Conservation (phyloP, 2,113 vertebrate genomes). For the Anoura caudifer region DNA sequence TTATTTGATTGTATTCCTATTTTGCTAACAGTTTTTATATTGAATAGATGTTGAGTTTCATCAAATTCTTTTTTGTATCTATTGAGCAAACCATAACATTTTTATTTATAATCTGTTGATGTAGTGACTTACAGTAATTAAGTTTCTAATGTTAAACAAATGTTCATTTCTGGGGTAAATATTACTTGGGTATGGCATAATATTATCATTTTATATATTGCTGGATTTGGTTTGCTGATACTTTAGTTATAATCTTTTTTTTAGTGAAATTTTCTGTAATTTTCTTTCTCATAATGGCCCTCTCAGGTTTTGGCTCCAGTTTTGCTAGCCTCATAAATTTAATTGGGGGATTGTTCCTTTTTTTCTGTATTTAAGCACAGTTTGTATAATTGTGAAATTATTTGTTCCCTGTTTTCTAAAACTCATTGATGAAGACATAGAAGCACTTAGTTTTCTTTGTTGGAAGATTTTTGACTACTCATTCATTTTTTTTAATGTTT, state of each 20-base stretch:
- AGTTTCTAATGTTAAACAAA: conserved; percentile 38
- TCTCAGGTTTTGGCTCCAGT: background rate
- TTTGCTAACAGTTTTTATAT: conserved; percentile 33
- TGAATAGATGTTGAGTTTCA: conserved; percentile 37
- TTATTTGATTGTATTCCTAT: conserved; percentile 17
- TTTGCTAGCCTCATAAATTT: background rate
- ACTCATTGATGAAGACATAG: background rate
- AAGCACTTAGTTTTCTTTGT: background rate
- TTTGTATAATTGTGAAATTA: background rate
- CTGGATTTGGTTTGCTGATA: background rate
- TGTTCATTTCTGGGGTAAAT: background rate
- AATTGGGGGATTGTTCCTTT: background rate
- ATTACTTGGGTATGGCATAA: background rate
- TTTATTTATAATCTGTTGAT: conserved; percentile 37
- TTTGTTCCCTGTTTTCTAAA: background rate
- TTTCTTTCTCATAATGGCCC: background rate
- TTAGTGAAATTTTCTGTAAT: background rate
- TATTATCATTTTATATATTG: conserved; percentile 30
- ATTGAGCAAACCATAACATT: background rate
- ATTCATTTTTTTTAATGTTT: background rate
- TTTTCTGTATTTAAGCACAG: background rate
- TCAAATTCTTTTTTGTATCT: conserved; percentile 11
- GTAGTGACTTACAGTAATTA: conserved; percentile 26
- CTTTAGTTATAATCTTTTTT: background rate
- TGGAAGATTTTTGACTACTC: background rate